Evolutionary conservation across 2,113 vertebrate genomes (phyloP).

Genomic region (Lipophrys pholis): DNA sequence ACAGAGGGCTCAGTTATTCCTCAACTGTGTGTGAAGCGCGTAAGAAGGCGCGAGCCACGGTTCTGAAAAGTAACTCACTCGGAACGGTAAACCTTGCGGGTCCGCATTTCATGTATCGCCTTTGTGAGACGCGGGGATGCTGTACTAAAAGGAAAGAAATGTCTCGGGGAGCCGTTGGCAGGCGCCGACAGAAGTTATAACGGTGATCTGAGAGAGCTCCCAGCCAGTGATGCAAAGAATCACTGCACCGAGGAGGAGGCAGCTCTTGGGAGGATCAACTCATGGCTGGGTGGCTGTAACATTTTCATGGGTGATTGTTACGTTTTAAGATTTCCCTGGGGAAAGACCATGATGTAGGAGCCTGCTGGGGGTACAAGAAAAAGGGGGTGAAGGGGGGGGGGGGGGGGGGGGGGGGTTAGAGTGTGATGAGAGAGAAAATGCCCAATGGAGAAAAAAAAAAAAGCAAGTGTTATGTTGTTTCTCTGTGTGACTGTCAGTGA

Average conservation of each 20-base stretch:
- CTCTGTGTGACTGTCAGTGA: not conserved
- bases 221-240: constrained; percentile 60
- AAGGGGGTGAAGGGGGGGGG: not conserved
- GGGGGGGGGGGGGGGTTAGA: not conserved
- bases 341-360: constrained; percentile 11
- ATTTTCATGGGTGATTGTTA: constrained; percentile 47
- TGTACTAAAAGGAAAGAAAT: constrained; percentile 34
- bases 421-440: not conserved
- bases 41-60: constrained; percentile 53
- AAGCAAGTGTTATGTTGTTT: not conserved
- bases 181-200: constrained; percentile 28
- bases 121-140: constrained; percentile 10
- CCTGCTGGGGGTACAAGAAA: constrained; percentile 6
- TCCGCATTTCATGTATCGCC: constrained; percentile 10
- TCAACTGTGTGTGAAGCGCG: not conserved
- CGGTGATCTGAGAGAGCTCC: constrained; percentile 49
- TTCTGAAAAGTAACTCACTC: constrained; percentile 56
- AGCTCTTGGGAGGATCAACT: constrained; percentile 55
- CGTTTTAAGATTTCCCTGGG: constrained; percentile 33
- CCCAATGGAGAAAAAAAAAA: not conserved
- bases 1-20: not conserved
- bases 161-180: constrained; percentile 46
- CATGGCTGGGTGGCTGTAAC: constrained; percentile 49
- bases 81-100: constrained; percentile 25
- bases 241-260: constrained; percentile 31